A percentile compares a stretch with the other conserved stretches of the same genome.
These are phyloP conservation scores for Chromis chromis DNA, from an alignment of 2,797 vertebrate species.

Conservation along the genomic window DNA sequence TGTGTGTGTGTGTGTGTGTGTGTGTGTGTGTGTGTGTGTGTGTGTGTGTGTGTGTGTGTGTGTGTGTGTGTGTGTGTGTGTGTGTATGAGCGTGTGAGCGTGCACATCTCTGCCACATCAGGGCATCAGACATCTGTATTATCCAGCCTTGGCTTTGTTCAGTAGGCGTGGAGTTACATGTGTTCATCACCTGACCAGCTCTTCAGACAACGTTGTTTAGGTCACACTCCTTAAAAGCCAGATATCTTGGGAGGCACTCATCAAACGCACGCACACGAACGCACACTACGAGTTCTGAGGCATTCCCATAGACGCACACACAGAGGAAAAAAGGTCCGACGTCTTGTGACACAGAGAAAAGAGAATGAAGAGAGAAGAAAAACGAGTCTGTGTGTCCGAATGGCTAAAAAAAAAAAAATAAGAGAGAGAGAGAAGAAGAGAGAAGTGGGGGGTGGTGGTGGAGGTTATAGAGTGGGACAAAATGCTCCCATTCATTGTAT, in stretches of 20 bases:
- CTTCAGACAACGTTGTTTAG: conserved; percentile 35
- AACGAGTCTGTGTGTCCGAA: conserved; percentile 89
- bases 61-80: neutral
- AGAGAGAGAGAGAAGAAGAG: conserved; percentile 37
- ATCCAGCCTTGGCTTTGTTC: conserved; percentile 23
- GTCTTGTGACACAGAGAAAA: conserved; percentile 64
- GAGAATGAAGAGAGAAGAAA: conserved; percentile 84
- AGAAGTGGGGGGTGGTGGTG: neutral
- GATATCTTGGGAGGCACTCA: conserved; percentile 16
- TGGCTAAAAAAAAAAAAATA: conserved; percentile 34
- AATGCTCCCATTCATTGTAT: conserved; percentile 96
- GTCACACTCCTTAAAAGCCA: conserved; percentile 46
- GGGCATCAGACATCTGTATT: conserved; percentile 1
- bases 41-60: too few relatives aligned
- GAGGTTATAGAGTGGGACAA: conserved; percentile 80
- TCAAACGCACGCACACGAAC: conserved; percentile 15
- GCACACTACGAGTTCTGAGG: conserved; percentile 22
- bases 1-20: neutral
- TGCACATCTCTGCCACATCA: neutral
- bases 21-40: too few relatives aligned
- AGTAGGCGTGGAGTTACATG: conserved; percentile 25
- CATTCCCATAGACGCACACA: conserved; percentile 42
- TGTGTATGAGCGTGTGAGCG: neutral
- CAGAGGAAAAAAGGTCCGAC: conserved; percentile 30
- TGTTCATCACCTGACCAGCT: conserved; percentile 55